These are phyloP conservation scores for Cirrhinus molitorella DNA, from an alignment of 2,797 vertebrate genomes.

Conservation along the genomic window DNA sequence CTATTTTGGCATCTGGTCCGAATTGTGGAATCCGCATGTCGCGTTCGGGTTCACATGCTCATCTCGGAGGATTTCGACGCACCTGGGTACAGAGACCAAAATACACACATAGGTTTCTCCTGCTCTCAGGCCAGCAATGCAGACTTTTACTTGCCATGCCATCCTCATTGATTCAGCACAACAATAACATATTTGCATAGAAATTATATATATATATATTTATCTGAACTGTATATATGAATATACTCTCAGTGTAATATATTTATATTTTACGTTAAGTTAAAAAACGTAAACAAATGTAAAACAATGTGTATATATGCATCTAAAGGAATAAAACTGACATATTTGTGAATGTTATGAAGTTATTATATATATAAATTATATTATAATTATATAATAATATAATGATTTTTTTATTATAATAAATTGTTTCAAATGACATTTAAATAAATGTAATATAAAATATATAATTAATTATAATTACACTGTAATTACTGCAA, in stretches of 20 bases:
- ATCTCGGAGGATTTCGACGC: neutral
- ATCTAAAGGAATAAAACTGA: no score
- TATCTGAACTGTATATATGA: neutral
- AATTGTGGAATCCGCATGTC: conserved; percentile 27
- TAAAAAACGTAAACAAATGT: no score
- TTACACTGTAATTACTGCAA: no score
- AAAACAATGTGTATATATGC: no score
- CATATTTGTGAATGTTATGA: no score
- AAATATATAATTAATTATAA: no score
- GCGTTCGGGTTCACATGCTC: neutral
- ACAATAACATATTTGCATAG: neutral
- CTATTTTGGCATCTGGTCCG: conserved; percentile 45
- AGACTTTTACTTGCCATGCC: neutral
- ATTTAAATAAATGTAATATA: no score
- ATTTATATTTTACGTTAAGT: neutral
- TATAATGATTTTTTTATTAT: no score
- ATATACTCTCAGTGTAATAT: neutral
- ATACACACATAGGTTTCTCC: neutral
- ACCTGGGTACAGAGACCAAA: conserved; percentile 10
- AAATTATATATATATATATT: neutral
- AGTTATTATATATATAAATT: no score
- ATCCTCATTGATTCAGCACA: neutral
- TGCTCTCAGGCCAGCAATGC: neutral
- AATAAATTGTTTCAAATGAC: no score
- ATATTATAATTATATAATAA: no score